Evolutionary conservation across 2,797 vertebrate species (phyloP).

Genomic region (Hippopotamyrus pictus): DNA sequence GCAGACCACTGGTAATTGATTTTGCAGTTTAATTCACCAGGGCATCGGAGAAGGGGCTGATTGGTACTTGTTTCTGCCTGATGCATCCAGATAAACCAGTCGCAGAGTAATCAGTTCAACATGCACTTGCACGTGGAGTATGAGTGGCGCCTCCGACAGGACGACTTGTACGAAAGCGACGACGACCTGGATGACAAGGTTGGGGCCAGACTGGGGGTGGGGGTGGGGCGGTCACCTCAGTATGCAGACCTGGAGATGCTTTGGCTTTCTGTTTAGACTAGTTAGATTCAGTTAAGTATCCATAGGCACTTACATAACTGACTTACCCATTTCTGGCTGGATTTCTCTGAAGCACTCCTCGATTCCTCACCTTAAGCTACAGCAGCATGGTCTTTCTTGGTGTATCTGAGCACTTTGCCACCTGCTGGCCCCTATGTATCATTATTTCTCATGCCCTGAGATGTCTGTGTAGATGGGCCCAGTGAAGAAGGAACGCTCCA

Average conservation of each 20-base stretch:
- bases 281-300: background rate
- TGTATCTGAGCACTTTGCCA: background rate
- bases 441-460: background rate
- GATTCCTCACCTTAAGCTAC: background rate
- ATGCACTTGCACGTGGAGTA: conserved; percentile 73
- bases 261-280: background rate
- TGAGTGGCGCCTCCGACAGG: conserved; percentile 70
- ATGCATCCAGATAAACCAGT: conserved; percentile 63
- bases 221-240: background rate
- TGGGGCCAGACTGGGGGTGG: background rate
- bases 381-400: background rate
- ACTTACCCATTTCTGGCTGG: background rate
- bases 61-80: background rate
- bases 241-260: background rate
- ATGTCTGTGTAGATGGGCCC: conserved; percentile 47
- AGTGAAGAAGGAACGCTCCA: conserved; percentile 61
- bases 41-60: background rate
- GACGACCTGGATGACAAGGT: conserved; percentile 73
- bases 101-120: conserved; percentile 69
- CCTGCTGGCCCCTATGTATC: background rate
- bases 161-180: conserved; percentile 72
- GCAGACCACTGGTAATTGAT: background rate
- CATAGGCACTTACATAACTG: background rate
- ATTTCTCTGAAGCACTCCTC: background rate
- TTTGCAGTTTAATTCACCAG: background rate